These are phyloP conservation scores for Scomber scombrus DNA, from an alignment of 2,113 vertebrate species.

Conservation along the genomic window DNA sequence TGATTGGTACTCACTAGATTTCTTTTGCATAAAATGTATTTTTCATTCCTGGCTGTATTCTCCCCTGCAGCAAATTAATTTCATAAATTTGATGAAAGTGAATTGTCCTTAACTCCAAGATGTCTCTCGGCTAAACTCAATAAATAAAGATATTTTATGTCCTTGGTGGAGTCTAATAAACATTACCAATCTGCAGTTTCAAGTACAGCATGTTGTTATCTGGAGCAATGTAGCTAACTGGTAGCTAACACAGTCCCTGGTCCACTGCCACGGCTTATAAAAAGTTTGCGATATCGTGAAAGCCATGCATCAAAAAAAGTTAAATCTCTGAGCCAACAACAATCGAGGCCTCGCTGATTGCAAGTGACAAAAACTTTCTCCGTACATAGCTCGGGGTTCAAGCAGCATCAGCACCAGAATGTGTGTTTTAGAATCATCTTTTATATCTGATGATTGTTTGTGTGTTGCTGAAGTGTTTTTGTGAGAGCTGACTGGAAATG, in stretches of 20 bases:
- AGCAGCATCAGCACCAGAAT: slow-evolving; percentile 28
- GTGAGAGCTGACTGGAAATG: no score
- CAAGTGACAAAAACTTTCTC: slow-evolving; percentile 15
- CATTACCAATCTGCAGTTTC: slow-evolving; percentile 16
- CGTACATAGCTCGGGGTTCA: slow-evolving; percentile 7
- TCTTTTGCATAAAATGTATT: not conserved
- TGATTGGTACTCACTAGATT: not conserved
- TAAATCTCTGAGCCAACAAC: slow-evolving; percentile 53
- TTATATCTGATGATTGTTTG: not conserved
- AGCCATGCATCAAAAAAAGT: slow-evolving; percentile 47
- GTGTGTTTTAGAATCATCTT: not conserved
- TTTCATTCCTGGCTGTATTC: not conserved
- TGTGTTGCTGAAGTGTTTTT: not conserved
- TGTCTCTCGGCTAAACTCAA: not conserved
- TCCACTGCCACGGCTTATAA: slow-evolving; percentile 48
- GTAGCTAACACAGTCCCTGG: slow-evolving; percentile 62
- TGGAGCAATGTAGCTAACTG: slow-evolving; percentile 68
- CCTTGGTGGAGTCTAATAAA: not conserved
- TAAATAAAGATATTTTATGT: not conserved
- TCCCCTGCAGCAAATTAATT: not conserved
- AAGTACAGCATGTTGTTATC: slow-evolving; percentile 42
- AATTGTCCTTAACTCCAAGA: not conserved
- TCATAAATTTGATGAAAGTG: not conserved
- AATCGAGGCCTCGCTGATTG: slow-evolving; percentile 21
- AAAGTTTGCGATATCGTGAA: slow-evolving; percentile 58